A percentile compares a stretch with the other conserved stretches of the same genome.
Conservation (phyloP, 2,797 vertebrate genomes). For the Hephaestus fuliginosus region DNA sequence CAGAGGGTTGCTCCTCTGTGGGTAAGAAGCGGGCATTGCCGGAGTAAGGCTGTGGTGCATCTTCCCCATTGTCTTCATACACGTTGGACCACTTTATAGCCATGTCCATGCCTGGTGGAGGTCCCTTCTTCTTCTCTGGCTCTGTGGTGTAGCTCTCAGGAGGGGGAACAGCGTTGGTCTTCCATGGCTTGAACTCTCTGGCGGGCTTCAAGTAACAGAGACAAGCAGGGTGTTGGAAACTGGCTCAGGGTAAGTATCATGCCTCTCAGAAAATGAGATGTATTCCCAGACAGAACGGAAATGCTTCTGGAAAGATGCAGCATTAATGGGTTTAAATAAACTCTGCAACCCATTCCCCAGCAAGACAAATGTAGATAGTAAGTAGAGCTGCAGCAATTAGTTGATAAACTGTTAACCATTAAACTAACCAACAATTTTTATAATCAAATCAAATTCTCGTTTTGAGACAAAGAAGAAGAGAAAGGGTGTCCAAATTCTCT, state of each 20-base stretch:
- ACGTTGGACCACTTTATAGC: conserved; percentile 98
- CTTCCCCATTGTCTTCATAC: conserved; percentile 96
- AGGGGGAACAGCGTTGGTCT: conserved; percentile 91
- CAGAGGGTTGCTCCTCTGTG: conserved; percentile 79
- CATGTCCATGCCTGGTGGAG: conserved; percentile 94
- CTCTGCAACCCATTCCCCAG: background rate
- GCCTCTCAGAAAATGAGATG: background rate
- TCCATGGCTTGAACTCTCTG: conserved; percentile 93
- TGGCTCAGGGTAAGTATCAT: background rate
- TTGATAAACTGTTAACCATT: too few relatives aligned
- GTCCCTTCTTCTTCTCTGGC: conserved; percentile 88
- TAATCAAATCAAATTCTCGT: too few relatives aligned
- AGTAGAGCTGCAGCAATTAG: too few relatives aligned
- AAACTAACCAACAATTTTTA: too few relatives aligned
- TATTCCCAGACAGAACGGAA: background rate
- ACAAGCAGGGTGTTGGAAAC: background rate
- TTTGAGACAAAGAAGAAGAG: too few relatives aligned
- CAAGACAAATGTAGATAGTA: background rate
- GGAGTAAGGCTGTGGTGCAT: conserved; percentile 87
- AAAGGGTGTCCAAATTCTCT: too few relatives aligned
- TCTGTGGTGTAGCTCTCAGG: conserved; percentile 89
- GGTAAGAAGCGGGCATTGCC: conserved; percentile 87
- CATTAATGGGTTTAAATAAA: background rate
- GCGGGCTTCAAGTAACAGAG: conserved; percentile 84
- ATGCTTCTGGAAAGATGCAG: background rate